phyloP scores from a whole-genome alignment of 2,888 invertebrate genomes.

The Priapulus caudatus region DNA sequence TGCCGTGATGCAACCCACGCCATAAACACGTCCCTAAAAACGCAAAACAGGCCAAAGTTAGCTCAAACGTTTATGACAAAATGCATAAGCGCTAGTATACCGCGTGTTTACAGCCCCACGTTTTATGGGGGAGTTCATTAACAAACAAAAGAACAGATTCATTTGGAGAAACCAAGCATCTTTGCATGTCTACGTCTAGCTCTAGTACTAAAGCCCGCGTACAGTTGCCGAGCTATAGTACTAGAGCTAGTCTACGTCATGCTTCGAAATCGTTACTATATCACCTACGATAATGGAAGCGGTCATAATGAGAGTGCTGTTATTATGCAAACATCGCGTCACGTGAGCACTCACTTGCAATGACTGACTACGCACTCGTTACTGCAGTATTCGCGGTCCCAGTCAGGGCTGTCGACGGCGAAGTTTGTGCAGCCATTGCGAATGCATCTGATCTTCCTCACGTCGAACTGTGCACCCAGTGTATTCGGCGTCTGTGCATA shows the following conservation, averaged over 20 bases:
- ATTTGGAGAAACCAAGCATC: too few relatives aligned
- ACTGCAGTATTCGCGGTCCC: conserved; percentile 95
- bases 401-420: conserved; percentile 78
- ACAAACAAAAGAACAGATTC: background rate
- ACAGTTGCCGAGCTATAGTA: too few relatives aligned
- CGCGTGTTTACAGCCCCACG: background rate
- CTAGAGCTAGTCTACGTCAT: too few relatives aligned
- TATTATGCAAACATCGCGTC: too few relatives aligned
- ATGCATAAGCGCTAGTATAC: too few relatives aligned
- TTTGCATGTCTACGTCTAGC: too few relatives aligned
- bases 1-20: conserved; percentile 77
- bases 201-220: too few relatives aligned
- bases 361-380: conserved; percentile 92
- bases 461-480: too few relatives aligned
- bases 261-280: too few relatives aligned
- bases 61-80: too few relatives aligned
- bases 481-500: too few relatives aligned
- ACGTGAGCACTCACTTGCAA: conserved; percentile 61
- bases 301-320: background rate
- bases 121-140: conserved; percentile 6
- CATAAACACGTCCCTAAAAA: conserved; percentile 73
- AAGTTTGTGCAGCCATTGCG: conserved; percentile 80
- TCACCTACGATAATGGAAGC: background rate
- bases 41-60: too few relatives aligned
- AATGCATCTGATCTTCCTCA: conserved; percentile 24